These are phyloP conservation scores for Pycnomerus fuliginosus DNA, from an alignment of 2,888 invertebrate genomes.

Conservation along the genomic window DNA sequence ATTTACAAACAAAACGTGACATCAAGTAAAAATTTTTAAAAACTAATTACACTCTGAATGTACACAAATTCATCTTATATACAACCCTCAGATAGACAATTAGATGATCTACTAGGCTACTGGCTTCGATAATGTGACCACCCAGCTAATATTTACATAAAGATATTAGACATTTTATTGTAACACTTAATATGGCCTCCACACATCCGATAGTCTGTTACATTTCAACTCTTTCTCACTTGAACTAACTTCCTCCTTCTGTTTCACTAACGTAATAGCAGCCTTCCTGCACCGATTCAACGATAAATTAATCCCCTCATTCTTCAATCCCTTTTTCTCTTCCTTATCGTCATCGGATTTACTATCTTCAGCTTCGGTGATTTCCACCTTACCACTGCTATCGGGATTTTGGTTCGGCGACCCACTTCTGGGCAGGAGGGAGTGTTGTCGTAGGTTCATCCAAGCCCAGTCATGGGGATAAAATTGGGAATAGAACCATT, in stretches of 20 bases:
- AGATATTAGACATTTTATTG: no score
- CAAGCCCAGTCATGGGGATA: constrained; percentile 72
- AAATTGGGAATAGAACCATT: constrained; percentile 76
- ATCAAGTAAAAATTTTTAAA: constrained; percentile 20
- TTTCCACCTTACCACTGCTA: constrained; percentile 39
- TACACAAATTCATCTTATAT: constrained; percentile 11
- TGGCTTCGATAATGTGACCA: no score
- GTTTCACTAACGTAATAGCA: constrained; percentile 48
- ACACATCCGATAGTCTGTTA: constrained; percentile 66
- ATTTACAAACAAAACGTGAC: constrained; percentile 24
- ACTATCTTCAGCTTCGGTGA: constrained; percentile 38
- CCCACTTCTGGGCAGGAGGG: constrained; percentile 25
- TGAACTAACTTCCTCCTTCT: constrained; percentile 52
- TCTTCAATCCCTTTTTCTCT: constrained; percentile 14
- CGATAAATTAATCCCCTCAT: constrained; percentile 49
- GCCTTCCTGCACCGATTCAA: constrained; percentile 46
- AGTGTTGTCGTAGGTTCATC: constrained; percentile 57
- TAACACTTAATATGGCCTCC: constrained; percentile 68
- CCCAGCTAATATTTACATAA: no score
- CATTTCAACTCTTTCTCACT: constrained; percentile 46
- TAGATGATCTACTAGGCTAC: no score
- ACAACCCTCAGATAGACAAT: no score
- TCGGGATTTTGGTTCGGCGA: constrained; percentile 36
- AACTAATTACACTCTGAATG: constrained; percentile 15
- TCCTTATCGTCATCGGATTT: constrained; percentile 20